Evolutionary conservation across 2,888 invertebrate genomes (phyloP), one percentile per base, ranked within the genome.

Genomic region (Argyresthia goedartella): DNA sequence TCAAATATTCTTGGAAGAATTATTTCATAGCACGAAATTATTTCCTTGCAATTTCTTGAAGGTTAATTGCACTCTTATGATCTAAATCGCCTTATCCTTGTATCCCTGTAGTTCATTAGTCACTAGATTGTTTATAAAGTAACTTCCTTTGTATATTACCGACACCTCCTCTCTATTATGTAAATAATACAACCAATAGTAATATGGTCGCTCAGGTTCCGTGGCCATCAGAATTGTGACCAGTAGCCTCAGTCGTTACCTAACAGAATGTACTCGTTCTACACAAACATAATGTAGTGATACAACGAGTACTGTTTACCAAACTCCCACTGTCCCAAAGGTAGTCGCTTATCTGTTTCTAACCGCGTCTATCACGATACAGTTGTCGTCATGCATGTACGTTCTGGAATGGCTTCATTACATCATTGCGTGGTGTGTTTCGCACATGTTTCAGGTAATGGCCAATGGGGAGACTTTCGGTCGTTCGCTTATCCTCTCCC

Each of bases 371-470:
- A 64, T 71, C 66, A 69, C 70, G 70, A 71, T 69, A 66, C 61
- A 67, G 64, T 65, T 63, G 73, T 73, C 71, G 76, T 80, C 69
- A 69, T 82, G 85, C 85, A 85, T 85, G 85, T 81, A 72, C 78
- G 79, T 82, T 81, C 71, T 73, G 85, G 86, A 85, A 86, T 85
- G 86, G 85, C 85, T 85, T 85, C 84, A 85, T 78, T 84, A 85
- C 85, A 86, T 86, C 85, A 86, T 85, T 84, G 85, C 85, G 85
- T 86, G 84, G 86, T 85, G 85, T 85, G 85, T 85, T 82, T 88
- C 87, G 84, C 87, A 78, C 89, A 87, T 87, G 88, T 90, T 90
- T 88, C 90, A 91, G 90, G 90, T 91, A 75, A 88, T 89, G 89
- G 90, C 90, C 84, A 89, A 89, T 81, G 88, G 88, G 79, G 89